These are phyloP conservation scores for Caenorhabditis auriculariae DNA, from an alignment of 2,888 invertebrate genomes.

Conservation along the genomic window DNA sequence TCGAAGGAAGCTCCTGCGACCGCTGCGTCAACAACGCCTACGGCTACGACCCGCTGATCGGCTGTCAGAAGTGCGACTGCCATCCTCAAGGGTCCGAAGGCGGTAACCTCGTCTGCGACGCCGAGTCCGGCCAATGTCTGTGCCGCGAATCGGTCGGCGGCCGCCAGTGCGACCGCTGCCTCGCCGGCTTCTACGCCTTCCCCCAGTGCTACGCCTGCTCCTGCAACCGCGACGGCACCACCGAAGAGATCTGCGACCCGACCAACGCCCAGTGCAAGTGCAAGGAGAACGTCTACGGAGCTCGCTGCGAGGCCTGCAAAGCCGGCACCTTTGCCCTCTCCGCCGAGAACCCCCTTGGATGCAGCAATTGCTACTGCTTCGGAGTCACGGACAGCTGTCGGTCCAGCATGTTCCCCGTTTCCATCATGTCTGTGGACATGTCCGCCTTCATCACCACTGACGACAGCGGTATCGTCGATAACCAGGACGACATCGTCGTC, in stretches of 20 bases:
- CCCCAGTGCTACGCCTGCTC: slow-evolving; percentile 82
- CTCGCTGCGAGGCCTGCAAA: slow-evolving; percentile 81
- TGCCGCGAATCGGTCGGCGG: slow-evolving; percentile 86
- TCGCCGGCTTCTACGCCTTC: slow-evolving; percentile 77
- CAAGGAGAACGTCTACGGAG: slow-evolving; percentile 78
- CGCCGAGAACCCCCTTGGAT: slow-evolving; percentile 81
- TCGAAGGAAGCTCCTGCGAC: slow-evolving; percentile 85
- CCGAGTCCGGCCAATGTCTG: slow-evolving; percentile 82
- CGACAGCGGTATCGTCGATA: slow-evolving; percentile 44
- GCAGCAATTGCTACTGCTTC: slow-evolving; percentile 95
- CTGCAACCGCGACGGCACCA: slow-evolving; percentile 69
- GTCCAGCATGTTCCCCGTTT: slow-evolving; percentile 72
- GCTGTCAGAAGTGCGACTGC: slow-evolving; percentile 92
- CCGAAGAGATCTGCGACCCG: slow-evolving; percentile 84
- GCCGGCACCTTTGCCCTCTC: slow-evolving; percentile 89
- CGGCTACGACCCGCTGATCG: slow-evolving; percentile 88
- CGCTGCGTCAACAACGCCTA: slow-evolving; percentile 84
- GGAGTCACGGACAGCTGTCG: slow-evolving; percentile 83
- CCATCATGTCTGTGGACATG: slow-evolving; percentile 38
- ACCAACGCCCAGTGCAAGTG: slow-evolving; percentile 76
- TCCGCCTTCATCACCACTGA: slow-evolving; percentile 43
- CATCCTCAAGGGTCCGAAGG: slow-evolving; percentile 78
- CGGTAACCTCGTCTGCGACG: slow-evolving; percentile 82
- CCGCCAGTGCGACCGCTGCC: slow-evolving; percentile 83
- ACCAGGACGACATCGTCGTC: slow-evolving; percentile 36